Conservation (phyloP, 2,113 vertebrate genomes). For the Pseudorasbora parva region DNA sequence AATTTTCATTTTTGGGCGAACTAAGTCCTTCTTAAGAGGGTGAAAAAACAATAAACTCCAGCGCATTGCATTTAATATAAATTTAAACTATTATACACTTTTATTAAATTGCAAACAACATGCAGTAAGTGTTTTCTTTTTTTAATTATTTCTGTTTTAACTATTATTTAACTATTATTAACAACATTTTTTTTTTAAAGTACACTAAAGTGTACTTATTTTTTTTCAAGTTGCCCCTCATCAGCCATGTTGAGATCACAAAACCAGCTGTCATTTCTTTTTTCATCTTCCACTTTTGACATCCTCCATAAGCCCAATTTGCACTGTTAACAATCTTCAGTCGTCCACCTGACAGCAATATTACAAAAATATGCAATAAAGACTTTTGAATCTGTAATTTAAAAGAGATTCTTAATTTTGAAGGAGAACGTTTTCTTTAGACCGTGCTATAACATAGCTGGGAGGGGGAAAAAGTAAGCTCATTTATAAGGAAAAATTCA, state of each 20-base stretch:
- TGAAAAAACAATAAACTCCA: no score
- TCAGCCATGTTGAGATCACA: no score
- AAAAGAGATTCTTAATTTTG: neutral
- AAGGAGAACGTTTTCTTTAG: neutral
- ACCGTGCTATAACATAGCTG: neutral
- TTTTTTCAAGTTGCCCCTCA: no score
- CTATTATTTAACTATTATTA: no score
- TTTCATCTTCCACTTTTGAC: neutral
- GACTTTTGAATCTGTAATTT: conserved; percentile 14
- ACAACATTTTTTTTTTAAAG: neutral
- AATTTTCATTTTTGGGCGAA: no score
- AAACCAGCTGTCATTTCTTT: no score
- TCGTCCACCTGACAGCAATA: neutral
- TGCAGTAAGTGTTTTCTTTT: neutral
- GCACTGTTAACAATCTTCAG: neutral
- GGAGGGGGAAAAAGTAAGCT: neutral
- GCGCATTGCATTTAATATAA: neutral
- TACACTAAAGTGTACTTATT: neutral
- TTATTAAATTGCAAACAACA: neutral
- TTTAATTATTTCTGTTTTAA: neutral
- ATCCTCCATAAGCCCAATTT: no score
- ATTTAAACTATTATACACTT: no score
- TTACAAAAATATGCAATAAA: neutral
- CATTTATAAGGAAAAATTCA: conserved; percentile 1
- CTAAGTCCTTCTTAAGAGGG: no score